A percentile compares a stretch with the other conserved stretches of the same genome.
phyloP scores from a whole-genome alignment of 2,888 invertebrate species.

The Candidula unifasciata region DNA sequence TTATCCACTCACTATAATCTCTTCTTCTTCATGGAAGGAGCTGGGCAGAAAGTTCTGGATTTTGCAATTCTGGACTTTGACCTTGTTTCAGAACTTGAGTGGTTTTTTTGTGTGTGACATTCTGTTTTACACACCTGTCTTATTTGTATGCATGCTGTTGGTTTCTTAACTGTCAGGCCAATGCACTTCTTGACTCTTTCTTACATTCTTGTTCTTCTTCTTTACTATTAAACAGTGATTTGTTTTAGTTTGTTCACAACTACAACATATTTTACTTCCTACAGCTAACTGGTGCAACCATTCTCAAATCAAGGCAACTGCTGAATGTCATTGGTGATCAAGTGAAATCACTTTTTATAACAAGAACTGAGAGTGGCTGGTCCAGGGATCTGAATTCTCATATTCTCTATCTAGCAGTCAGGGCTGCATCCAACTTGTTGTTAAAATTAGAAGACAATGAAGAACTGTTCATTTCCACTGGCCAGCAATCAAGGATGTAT shows the following conservation, averaged over 20 bases:
- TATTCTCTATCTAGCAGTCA: slow-evolving; percentile 59
- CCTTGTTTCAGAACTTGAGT: no score
- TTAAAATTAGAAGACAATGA: slow-evolving; percentile 18
- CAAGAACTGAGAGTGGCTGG: slow-evolving; percentile 53
- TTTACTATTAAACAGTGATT: neutral
- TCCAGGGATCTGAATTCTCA: slow-evolving; percentile 56
- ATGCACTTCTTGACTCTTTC: no score
- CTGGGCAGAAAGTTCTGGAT: no score
- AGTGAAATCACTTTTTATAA: slow-evolving; percentile 38
- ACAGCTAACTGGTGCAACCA: slow-evolving; percentile 14
- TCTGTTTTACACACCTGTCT: no score
- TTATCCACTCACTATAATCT: no score
- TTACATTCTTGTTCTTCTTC: no score
- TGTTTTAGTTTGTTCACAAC: no score
- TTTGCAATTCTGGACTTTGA: no score
- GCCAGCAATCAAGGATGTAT: neutral
- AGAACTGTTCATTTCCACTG: neutral
- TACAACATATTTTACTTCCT: neutral
- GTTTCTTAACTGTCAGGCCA: no score
- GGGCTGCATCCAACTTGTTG: slow-evolving; percentile 65
- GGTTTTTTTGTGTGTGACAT: no score
- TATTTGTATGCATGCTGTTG: no score
- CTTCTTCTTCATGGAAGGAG: no score
- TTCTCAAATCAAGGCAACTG: slow-evolving; percentile 5
- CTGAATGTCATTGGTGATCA: slow-evolving; percentile 5